Evolutionary conservation across 2,113 vertebrate genomes (phyloP).

Genomic region (Halcyon malimbica): DNA sequence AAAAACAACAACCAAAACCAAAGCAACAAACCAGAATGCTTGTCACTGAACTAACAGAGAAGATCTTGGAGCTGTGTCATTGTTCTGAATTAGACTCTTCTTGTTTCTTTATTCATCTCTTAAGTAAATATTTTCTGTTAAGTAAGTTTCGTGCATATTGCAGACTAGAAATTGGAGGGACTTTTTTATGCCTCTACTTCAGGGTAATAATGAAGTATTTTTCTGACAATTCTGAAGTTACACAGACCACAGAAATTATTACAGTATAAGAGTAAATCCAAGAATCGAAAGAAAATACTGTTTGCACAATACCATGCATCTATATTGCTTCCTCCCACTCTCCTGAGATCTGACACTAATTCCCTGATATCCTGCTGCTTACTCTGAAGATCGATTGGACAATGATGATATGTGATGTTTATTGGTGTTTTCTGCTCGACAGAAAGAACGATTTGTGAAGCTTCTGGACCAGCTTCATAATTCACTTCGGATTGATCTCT

Average conservation of each 20-base stretch:
- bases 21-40: neutral
- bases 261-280: neutral
- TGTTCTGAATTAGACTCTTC: neutral
- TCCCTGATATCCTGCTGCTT: neutral
- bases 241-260: neutral
- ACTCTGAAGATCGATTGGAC: neutral
- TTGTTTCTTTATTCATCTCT: neutral
- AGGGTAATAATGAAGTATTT: neutral
- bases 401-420: neutral
- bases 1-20: neutral
- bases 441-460: conserved; percentile 99
- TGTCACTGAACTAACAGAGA: neutral
- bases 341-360: neutral
- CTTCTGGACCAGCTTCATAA: conserved; percentile 97
- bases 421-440: conserved; percentile 34
- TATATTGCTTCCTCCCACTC: neutral
- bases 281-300: neutral
- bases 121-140: neutral
- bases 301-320: neutral
- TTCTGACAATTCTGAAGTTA: neutral
- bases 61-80: neutral
- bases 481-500: conserved; percentile 96
- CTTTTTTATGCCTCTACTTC: neutral
- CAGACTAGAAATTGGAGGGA: neutral
- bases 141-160: neutral